These are phyloP conservation scores for Columba livia DNA, from an alignment of 2,113 vertebrate species.

Conservation along the genomic window DNA sequence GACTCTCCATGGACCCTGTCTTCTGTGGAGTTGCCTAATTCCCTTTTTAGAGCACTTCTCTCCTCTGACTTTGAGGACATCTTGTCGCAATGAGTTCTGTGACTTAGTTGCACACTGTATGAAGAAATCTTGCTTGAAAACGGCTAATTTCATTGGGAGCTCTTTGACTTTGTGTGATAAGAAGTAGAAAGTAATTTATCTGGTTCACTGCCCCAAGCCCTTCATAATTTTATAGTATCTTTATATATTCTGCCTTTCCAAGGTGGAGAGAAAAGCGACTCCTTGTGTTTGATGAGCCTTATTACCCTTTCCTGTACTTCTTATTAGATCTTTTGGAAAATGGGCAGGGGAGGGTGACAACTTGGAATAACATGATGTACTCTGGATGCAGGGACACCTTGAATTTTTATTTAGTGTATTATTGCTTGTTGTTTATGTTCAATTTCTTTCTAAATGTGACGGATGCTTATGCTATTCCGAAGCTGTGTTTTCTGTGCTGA, in stretches of 20 bases:
- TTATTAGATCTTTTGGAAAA: not conserved
- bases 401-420: not conserved
- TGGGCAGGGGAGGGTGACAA: not conserved
- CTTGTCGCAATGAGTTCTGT: not conserved
- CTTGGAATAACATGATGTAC: not conserved
- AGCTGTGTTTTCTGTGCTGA: not conserved
- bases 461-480: not conserved
- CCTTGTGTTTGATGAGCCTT: not conserved
- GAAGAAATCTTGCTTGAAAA: slow-evolving; percentile 16
- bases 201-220: not conserved
- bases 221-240: not conserved
- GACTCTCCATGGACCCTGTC: not conserved
- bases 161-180: not conserved
- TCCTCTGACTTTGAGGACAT: not conserved
- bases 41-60: not conserved
- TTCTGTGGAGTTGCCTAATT: not conserved
- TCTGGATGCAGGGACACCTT: not conserved
- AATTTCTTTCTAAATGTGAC: not conserved
- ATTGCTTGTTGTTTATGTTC: not conserved
- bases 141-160: not conserved
- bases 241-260: not conserved
- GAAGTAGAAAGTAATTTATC: slow-evolving; percentile 15
- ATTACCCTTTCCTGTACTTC: not conserved
- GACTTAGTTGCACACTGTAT: not conserved
- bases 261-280: not conserved